A percentile compares a stretch with the other conserved stretches of the same genome.
Conservation (phyloP, 1,140 invertebrate genomes). For the Galleria mellonella region DNA sequence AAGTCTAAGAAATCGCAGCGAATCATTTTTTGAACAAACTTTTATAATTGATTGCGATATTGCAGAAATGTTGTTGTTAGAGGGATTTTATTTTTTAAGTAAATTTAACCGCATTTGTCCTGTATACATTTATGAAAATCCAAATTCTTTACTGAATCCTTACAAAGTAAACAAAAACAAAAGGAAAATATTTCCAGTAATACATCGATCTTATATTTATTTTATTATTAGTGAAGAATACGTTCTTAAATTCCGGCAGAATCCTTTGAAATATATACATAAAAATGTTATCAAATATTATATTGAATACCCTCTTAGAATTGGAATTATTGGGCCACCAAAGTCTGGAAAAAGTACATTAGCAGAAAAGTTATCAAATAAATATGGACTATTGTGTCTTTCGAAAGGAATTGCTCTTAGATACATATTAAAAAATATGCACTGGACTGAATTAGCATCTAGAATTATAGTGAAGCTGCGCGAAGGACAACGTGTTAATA, state of each 20-base stretch:
- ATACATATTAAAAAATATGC: slow-evolving; percentile 61
- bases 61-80: slow-evolving; percentile 70
- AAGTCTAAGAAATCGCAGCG: slow-evolving; percentile 52
- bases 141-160: slow-evolving; percentile 60
- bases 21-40: slow-evolving; percentile 73
- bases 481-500: slow-evolving; percentile 47
- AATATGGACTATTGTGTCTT: slow-evolving; percentile 70
- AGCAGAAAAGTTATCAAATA: slow-evolving; percentile 62
- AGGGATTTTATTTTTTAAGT: slow-evolving; percentile 76
- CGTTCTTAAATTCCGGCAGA: slow-evolving; percentile 61
- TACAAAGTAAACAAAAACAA: slow-evolving; percentile 59
- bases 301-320: slow-evolving; percentile 76
- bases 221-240: slow-evolving; percentile 71
- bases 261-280: slow-evolving; percentile 73
- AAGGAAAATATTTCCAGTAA: slow-evolving; percentile 66
- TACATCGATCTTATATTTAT: slow-evolving; percentile 76
- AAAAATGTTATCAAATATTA: slow-evolving; percentile 43
- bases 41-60: slow-evolving; percentile 68
- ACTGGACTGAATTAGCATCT: slow-evolving; percentile 61
- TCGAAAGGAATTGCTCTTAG: slow-evolving; percentile 69
- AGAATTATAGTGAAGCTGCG: slow-evolving; percentile 46
- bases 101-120: slow-evolving; percentile 77
- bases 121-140: slow-evolving; percentile 70
- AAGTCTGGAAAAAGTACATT: slow-evolving; percentile 90
- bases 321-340: slow-evolving; percentile 88